These are phyloP conservation scores for Hippocampus abdominalis DNA, from an alignment of 2,113 vertebrate species.

Conservation along the genomic window DNA sequence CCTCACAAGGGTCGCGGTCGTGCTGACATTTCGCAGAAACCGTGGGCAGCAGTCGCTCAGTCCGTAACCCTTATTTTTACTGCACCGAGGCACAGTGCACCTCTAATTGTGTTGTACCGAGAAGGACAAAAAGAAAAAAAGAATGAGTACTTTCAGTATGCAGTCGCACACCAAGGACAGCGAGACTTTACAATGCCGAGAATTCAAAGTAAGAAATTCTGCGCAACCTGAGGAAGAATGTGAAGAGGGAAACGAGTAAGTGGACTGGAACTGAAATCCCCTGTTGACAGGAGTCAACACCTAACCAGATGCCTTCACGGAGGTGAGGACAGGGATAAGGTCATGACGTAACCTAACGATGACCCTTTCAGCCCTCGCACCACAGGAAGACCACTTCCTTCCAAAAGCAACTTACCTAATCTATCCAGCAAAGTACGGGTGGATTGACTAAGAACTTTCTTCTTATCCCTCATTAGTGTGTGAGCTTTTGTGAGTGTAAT, in stretches of 20 bases:
- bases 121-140: background rate
- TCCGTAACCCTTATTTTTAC: too few species aligned
- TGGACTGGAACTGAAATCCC: conserved; percentile 27
- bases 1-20: too few species aligned
- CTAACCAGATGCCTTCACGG: conserved; percentile 22
- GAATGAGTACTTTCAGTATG: background rate
- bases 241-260: conserved; percentile 7
- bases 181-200: conserved; percentile 2
- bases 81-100: too few species aligned
- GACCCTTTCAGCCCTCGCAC: conserved; percentile 59
- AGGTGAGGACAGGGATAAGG: conserved; percentile 49
- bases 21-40: too few species aligned
- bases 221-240: background rate
- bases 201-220: background rate
- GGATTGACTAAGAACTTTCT: conserved; percentile 37
- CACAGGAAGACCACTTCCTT: conserved; percentile 45
- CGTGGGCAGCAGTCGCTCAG: too few species aligned
- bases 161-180: conserved; percentile 12
- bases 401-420: conserved; percentile 45
- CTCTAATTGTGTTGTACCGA: too few species aligned
- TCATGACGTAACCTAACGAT: conserved; percentile 45
- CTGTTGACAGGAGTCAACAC: conserved; percentile 46
- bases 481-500: conserved; percentile 32
- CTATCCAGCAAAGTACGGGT: background rate
- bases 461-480: background rate